A percentile compares a stretch with the other conserved stretches of the same genome.
Conservation (phyloP, 30 jellyfish, hydroid and myxozoan genomes). For the Catostylus mosaicus region DNA sequence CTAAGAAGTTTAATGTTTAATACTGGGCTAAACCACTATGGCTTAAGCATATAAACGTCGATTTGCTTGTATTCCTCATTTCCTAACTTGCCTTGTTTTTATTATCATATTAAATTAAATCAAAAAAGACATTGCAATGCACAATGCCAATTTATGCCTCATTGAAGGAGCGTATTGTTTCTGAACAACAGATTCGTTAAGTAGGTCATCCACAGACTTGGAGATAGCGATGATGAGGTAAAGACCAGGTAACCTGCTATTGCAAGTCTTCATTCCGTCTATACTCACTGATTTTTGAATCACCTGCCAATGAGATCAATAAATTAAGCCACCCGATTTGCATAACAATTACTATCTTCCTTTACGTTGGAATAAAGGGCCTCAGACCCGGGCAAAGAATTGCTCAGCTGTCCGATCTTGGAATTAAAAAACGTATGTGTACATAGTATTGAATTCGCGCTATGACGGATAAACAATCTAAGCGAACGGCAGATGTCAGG, state of each 20-base stretch:
- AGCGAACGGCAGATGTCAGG: slow-evolving; percentile 17
- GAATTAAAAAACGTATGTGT: slow-evolving; percentile 9
- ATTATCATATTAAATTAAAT: too few species aligned
- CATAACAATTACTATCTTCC: slow-evolving; percentile 43
- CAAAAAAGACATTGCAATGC: too few species aligned
- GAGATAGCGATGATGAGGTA: neutral
- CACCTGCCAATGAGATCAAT: slow-evolving; percentile 78
- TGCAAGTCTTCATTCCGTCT: slow-evolving; percentile 5
- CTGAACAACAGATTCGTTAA: neutral
- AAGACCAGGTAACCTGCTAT: slow-evolving; percentile 28
- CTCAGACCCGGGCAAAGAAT: slow-evolving; percentile 20
- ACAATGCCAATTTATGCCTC: too few species aligned
- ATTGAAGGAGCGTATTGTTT: slow-evolving; percentile 1
- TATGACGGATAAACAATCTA: slow-evolving; percentile 54
- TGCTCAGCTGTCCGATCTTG: slow-evolving; percentile 40
- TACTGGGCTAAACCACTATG: too few species aligned
- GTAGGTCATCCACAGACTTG: neutral
- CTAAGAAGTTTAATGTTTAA: too few species aligned
- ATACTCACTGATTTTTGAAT: slow-evolving; percentile 20
- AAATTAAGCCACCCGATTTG: slow-evolving; percentile 62
- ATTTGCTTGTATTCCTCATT: too few species aligned
- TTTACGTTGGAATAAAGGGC: slow-evolving; percentile 1
- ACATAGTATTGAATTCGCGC: slow-evolving; percentile 32
- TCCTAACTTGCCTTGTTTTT: too few species aligned
- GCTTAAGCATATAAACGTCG: too few species aligned